These are phyloP conservation scores for Momotus momota DNA, from an alignment of 2,797 vertebrate genomes.

Conservation along the genomic window DNA sequence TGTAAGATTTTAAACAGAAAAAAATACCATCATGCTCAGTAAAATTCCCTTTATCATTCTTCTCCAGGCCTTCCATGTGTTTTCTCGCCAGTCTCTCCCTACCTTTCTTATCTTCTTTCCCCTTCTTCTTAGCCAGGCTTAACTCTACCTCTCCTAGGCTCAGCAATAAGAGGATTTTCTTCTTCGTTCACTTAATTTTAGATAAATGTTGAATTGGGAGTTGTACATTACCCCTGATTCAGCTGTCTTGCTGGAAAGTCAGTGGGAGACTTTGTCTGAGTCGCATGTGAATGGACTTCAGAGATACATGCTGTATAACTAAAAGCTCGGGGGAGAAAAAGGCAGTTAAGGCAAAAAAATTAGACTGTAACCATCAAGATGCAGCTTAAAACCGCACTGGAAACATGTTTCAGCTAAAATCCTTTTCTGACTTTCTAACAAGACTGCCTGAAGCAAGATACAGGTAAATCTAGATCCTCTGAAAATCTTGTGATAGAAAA, in stretches of 20 bases:
- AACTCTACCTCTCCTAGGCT: slow-evolving; percentile 33
- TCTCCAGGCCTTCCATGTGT: slow-evolving; percentile 21
- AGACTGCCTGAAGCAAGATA: neutral
- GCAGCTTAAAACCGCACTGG: neutral
- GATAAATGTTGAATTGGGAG: slow-evolving; percentile 68
- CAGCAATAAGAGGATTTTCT: slow-evolving; percentile 67
- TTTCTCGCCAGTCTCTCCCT: neutral
- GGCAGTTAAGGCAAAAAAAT: neutral
- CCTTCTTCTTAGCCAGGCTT: slow-evolving; percentile 41
- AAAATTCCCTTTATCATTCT: slow-evolving; percentile 40
- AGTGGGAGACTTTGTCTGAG: slow-evolving; percentile 9
- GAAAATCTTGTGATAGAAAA: neutral
- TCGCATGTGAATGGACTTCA: slow-evolving; percentile 34
- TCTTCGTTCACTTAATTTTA: slow-evolving; percentile 59
- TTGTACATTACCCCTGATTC: slow-evolving; percentile 47
- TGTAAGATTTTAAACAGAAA: neutral
- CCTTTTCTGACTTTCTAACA: neutral
- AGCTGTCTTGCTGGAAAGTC: slow-evolving; percentile 47
- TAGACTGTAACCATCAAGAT: neutral
- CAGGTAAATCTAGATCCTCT: neutral
- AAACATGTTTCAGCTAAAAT: neutral
- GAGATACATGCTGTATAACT: neutral
- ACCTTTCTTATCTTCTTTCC: slow-evolving; percentile 52
- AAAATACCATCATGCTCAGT: neutral
- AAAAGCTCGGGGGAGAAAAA: neutral